Evolutionary conservation across 2,888 invertebrate genomes (phyloP), one percentile per base, ranked within the genome.

Genomic region (Cephus pygmeus): DNA sequence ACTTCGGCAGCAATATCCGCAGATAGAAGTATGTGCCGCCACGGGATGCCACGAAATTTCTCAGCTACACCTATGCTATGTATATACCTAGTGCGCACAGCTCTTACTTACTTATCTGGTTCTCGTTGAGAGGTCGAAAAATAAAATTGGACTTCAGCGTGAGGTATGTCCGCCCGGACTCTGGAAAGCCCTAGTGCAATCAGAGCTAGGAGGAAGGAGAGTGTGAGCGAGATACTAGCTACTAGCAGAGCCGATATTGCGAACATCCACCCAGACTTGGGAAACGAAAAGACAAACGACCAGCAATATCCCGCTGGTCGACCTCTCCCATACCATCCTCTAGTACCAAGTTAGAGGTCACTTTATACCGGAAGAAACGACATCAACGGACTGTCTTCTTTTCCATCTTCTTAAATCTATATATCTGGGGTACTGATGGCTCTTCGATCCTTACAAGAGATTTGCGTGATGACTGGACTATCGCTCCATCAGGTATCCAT

Each of bases 261-360:
- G 76, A 78, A 73, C 76, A 73, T 74, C 75, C 76, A 69, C 56
- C 77, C 71, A 77, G 75, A 78, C 76, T 69, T 69, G 69, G 71
- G 71, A 77, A 31, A 76, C 77, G 78, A 75, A 78, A 79, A 81
- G 82, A 82, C 82, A 79, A 82, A 82, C 80, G 82, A 78, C 79
- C 80, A 77, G 80, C 82, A 82, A 82, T 82, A 81, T 82, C 82
- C 82, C 76, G 74, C 75, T 73, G 75, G 75, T 76, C 78, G 79
- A 75, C 40, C 71, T 73, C 75, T 35, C 79, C 40, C 73, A 34
- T 34, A 30, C 68, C 56, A 40, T 76, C 56, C 69, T 30, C 56
- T 77, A 33, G 74, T 69, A 79, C 73, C 75, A 56, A 75, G 79
- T 79, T 77, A 73, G 77, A 75, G 80, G 76, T 80, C 73, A 77